Percentiles rank a stretch among this genome's conserved stretches.
Conservation (phyloP, 2,113 vertebrate species). For the Neotragus moschatus region DNA sequence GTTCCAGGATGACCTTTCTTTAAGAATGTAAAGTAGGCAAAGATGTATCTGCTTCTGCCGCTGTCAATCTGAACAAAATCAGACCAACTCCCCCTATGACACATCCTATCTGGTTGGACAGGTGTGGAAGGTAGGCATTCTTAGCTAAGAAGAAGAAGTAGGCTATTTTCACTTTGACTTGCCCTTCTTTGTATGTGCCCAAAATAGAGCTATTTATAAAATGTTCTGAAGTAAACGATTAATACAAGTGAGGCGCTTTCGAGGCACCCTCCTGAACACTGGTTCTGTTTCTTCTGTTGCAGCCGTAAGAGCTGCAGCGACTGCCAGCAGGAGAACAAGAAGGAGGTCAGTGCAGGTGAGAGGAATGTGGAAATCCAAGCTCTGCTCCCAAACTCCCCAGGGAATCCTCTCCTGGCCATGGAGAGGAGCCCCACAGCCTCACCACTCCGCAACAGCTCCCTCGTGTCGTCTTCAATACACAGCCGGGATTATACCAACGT, state of each 20-base stretch:
- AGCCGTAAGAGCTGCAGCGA: not conserved
- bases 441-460: not conserved
- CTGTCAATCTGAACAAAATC: constrained; percentile 3
- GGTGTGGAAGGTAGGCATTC: not conserved
- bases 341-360: not conserved
- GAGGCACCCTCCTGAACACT: not conserved
- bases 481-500: not conserved
- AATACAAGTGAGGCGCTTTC: not conserved
- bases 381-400: rapidly evolving
- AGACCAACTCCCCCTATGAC: not conserved
- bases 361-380: not conserved
- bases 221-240: not conserved
- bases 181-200: not conserved
- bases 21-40: constrained; percentile 22
- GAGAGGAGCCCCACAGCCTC: not conserved
- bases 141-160: constrained; percentile 25
- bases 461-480: not conserved
- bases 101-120: not conserved
- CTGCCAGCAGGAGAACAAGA: not conserved
- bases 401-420: not conserved
- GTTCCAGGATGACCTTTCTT: constrained; percentile 49
- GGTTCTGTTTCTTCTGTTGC: not conserved
- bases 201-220: constrained; percentile 34
- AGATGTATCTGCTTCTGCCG: constrained; percentile 4
- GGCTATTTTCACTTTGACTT: constrained; percentile 59